Evolutionary conservation across 2,797 vertebrate genomes (phyloP).

Genomic region (Amniataba percoides): DNA sequence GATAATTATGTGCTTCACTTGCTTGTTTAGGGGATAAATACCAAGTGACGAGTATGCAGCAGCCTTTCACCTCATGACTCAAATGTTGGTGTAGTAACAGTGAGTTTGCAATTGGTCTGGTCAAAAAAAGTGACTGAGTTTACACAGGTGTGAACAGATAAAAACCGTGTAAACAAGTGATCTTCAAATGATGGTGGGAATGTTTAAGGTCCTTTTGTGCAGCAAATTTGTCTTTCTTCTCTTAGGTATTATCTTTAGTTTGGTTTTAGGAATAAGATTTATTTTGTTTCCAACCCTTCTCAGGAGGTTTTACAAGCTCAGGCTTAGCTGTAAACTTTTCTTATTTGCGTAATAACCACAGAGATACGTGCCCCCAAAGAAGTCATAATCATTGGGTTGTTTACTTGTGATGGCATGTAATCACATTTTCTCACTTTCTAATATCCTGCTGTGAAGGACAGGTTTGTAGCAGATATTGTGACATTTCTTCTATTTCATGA

Average conservation of each 20-base stretch:
- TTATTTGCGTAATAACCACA: not conserved
- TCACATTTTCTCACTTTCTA: not conserved
- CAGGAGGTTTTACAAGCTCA: not conserved
- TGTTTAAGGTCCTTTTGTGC: conserved; percentile 7
- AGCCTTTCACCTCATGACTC: conserved; percentile 18
- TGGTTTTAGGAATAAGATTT: not conserved
- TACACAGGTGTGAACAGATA: conserved; percentile 23
- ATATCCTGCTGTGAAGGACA: not conserved
- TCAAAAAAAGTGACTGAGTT: conserved; percentile 18
- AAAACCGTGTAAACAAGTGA: too few species aligned
- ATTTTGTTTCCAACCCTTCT: not conserved
- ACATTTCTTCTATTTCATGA: not conserved
- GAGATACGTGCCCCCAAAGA: not conserved
- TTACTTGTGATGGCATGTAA: conserved; percentile 31
- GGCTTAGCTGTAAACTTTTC: conserved; percentile 14
- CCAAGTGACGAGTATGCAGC: conserved; percentile 11
- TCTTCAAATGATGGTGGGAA: conserved; percentile 1
- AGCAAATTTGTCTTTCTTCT: conserved; percentile 4
- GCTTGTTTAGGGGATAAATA: conserved; percentile 37
- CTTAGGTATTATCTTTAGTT: not conserved
- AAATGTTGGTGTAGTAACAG: conserved; percentile 54
- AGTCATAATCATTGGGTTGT: conserved; percentile 8
- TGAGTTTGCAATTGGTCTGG: conserved; percentile 45
- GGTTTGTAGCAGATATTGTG: conserved; percentile 1
- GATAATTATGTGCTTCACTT: conserved; percentile 28